Conservation (phyloP, 2,113 vertebrate genomes). For the Sigmodon hispidus region DNA sequence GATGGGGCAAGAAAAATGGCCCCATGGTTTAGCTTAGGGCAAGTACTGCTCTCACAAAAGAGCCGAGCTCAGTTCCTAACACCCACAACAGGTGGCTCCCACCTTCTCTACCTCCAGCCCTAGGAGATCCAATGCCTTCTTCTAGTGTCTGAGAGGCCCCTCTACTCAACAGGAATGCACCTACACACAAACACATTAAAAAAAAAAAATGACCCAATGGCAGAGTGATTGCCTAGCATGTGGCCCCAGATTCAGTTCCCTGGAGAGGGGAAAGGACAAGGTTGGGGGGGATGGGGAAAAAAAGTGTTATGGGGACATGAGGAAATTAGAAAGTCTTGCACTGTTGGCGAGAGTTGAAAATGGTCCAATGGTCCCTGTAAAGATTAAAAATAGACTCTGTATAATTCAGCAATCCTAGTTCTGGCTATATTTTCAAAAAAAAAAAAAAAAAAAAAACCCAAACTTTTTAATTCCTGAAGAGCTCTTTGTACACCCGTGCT, state of each 20-base stretch:
- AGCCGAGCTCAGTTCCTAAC: neutral
- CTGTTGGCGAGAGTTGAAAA: neutral
- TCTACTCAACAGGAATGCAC: too few relatives aligned
- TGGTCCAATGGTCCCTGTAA: neutral
- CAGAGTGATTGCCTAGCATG: neutral
- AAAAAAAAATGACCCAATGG: neutral
- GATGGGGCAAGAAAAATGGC: too few relatives aligned
- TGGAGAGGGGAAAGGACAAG: too few relatives aligned
- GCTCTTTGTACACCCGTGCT: neutral
- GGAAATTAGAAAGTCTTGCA: neutral
- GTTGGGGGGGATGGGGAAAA: too few relatives aligned
- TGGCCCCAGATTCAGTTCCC: neutral
- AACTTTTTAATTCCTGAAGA: neutral
- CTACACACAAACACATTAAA: neutral
- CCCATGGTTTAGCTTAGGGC: neutral
- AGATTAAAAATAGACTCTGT: neutral
- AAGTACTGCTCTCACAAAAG: neutral
- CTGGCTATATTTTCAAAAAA: neutral
- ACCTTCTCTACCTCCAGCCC: neutral
- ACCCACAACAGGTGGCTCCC: neutral
- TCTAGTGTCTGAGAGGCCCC: neutral
- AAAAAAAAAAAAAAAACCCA: too few relatives aligned
- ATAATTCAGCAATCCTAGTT: neutral
- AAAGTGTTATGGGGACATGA: neutral
- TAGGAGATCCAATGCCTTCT: neutral